Evolutionary conservation across 2,113 vertebrate species (phyloP), one percentile per base, ranked within the genome.

Genomic region (Bettongia penicillata): DNA sequence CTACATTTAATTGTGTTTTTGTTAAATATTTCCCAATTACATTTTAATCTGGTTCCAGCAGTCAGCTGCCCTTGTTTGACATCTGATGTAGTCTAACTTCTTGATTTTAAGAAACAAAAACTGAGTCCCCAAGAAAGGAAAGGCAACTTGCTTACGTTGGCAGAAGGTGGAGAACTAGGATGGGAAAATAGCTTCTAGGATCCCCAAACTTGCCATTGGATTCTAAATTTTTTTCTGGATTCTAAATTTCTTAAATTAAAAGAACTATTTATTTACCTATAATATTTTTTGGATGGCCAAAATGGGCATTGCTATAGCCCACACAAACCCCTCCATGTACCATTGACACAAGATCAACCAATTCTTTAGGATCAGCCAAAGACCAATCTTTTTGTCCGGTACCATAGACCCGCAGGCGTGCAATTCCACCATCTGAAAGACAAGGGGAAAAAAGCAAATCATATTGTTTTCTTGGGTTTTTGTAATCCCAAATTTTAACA

Each of bases 241-340:
- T 26, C 77, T n/a, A 48, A 4, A 12, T 52, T 52, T 0, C 4
- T 22, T 31, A n/a, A 2, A 6, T 5, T 50, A 49, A 25, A 68
- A 0, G 11, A 68, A 12, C 11, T 24, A 8, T 8, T 93, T 0
- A 49, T 95, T 51, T 98, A 99, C 99, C 99, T 97, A 99, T 99
- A 96, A 99, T 98, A 96, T 99, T 99, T 95, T 99, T 99, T 2
- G 99, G 99, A 97, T 99, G 99, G 31, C 99, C 99, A 93, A 98
- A 99, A 95, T 99, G 99, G 90, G 99, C 98, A 51, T 99, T 97
- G 31, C 99, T 99, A 95, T 98, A 99, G n/a, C 99, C 99, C 2
- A 99, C 98, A 93, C 99, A 99, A 94, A 99, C 98, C 0, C 99
- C 99, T 4, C 99, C 99, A 95, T 98, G 99, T 94, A 98, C 97